Conservation (phyloP, 1,140 invertebrate genomes). For the Campoletis sonorensis region DNA sequence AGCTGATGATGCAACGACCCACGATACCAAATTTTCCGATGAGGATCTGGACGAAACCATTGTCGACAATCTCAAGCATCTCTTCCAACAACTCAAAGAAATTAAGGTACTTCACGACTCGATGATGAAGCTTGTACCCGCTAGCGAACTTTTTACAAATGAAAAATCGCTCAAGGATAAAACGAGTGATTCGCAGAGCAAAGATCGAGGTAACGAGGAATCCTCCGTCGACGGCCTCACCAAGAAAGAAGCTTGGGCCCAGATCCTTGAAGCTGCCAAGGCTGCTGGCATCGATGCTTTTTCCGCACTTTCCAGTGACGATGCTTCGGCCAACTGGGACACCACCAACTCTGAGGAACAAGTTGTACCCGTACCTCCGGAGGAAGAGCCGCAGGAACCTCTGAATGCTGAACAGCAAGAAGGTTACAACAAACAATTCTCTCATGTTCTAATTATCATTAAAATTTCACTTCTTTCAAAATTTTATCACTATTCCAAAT, state of each 20-base stretch:
- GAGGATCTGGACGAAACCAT: slow-evolving; percentile 47
- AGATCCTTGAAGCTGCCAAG: slow-evolving; percentile 37
- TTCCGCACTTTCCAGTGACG: slow-evolving; percentile 4
- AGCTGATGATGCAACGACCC: slow-evolving; percentile 46
- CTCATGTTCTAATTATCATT: no score
- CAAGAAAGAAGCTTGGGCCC: slow-evolving; percentile 34
- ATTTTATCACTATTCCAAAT: no score
- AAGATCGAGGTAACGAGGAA: slow-evolving; percentile 54
- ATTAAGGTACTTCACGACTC: slow-evolving; percentile 64
- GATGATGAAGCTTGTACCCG: slow-evolving; percentile 64
- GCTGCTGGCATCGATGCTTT: slow-evolving; percentile 37
- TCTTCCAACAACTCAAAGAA: slow-evolving; percentile 65
- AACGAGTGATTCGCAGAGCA: slow-evolving; percentile 53
- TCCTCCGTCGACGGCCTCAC: slow-evolving; percentile 43
- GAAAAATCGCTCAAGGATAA: slow-evolving; percentile 61
- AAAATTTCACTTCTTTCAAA: no score
- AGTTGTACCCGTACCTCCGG: slow-evolving; percentile 62
- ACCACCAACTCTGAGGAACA: slow-evolving; percentile 21
- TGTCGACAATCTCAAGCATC: slow-evolving; percentile 63
- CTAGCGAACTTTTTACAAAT: slow-evolving; percentile 56
- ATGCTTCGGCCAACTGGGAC: slow-evolving; percentile 47
- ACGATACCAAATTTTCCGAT: background rate
- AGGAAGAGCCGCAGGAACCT: slow-evolving; percentile 74
- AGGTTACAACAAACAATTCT: slow-evolving; percentile 67
- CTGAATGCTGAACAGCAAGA: slow-evolving; percentile 80